phyloP scores from a whole-genome alignment of 1,140 invertebrate genomes.

The Macrobrachium rosenbergii region DNA sequence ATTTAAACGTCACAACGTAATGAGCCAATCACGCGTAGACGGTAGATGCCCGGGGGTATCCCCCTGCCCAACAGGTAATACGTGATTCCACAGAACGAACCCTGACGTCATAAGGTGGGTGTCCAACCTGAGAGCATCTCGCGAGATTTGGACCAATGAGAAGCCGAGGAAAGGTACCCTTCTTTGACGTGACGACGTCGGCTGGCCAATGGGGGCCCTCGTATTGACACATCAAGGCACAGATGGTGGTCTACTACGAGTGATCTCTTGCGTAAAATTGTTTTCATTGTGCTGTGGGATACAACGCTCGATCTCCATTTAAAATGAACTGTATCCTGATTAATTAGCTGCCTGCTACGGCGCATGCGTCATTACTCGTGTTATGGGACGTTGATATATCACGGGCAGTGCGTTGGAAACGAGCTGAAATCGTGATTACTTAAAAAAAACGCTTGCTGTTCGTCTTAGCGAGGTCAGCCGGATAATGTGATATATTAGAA shows the following conservation, averaged over 20 bases:
- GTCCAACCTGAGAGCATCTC: too few relatives aligned
- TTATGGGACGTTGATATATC: too few relatives aligned
- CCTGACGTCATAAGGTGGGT: too few relatives aligned
- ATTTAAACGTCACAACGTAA: too few relatives aligned
- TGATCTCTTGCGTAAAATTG: conserved; percentile 53
- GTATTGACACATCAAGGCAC: conserved; percentile 22
- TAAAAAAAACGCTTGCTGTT: not conserved
- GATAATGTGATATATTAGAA: conserved; percentile 53
- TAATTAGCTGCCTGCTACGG: too few relatives aligned
- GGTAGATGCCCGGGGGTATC: too few relatives aligned
- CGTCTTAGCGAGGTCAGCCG: conserved; percentile 22
- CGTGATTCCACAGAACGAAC: too few relatives aligned
- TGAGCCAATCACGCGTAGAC: too few relatives aligned
- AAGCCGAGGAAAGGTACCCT: not conserved
- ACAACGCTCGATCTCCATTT: not conserved
- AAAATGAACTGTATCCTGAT: not conserved
- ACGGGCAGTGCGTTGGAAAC: not conserved
- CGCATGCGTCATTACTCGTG: not conserved
- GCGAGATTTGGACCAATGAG: too few relatives aligned
- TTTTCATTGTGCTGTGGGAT: not conserved
- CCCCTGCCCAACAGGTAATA: too few relatives aligned
- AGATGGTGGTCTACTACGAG: conserved; percentile 43
- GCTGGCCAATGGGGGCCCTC: conserved; percentile 33
- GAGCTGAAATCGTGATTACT: too few relatives aligned
- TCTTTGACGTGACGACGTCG: conserved; percentile 27